Conservation (phyloP, 2,888 invertebrate genomes). For the Cataglyphis rosenhaueri region DNA sequence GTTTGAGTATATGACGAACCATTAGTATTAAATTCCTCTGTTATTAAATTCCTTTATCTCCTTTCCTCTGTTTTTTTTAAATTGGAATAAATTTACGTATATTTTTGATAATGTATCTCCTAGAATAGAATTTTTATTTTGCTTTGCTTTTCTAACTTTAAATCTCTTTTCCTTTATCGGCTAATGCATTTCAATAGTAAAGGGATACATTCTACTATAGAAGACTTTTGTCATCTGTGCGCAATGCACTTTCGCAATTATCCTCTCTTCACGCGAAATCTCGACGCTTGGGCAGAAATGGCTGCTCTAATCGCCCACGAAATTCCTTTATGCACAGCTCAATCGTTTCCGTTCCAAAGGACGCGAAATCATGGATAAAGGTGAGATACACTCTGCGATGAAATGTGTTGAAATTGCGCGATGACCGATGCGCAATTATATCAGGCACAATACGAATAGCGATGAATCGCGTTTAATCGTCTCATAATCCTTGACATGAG, state of each 20-base stretch:
- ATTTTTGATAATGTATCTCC: background rate
- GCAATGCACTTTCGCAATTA: constrained; percentile 23
- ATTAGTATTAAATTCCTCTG: background rate
- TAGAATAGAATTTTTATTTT: background rate
- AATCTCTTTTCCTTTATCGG: background rate
- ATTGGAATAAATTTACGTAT: constrained; percentile 18
- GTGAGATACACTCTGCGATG: constrained; percentile 7
- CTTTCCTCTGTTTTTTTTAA: background rate
- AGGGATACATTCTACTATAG: background rate
- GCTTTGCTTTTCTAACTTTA: background rate
- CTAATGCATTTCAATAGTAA: constrained; percentile 18
- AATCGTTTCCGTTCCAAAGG: constrained; percentile 3
- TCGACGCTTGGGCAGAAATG: background rate
- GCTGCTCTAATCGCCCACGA: constrained; percentile 11
- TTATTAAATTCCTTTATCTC: constrained; percentile 19
- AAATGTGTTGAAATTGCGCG: constrained; percentile 25
- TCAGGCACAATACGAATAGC: background rate
- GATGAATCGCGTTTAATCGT: constrained; percentile 17
- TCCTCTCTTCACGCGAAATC: background rate
- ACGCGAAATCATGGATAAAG: constrained; percentile 13
- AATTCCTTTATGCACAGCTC: constrained; percentile 33
- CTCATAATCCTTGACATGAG: constrained; percentile 16
- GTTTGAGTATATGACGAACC: background rate
- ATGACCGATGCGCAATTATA: constrained; percentile 18
- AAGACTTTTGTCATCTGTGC: background rate